phyloP scores from a whole-genome alignment of 2,113 vertebrate species.

The Arothron firmamentum region DNA sequence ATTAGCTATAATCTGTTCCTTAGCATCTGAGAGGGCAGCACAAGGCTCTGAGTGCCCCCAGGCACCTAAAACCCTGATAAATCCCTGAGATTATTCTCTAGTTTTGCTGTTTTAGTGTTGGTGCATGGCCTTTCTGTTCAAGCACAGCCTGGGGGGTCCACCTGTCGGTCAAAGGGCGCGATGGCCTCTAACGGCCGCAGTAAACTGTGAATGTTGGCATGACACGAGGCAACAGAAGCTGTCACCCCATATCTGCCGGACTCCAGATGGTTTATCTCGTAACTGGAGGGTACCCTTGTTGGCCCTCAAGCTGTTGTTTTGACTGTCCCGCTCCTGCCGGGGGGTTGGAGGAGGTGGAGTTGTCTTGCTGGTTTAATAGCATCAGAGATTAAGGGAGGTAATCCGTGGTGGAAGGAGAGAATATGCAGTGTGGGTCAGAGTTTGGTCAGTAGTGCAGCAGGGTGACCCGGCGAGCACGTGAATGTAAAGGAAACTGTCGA shows the following conservation, averaged over 20 bases:
- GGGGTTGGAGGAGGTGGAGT: conserved; percentile 24
- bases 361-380: conserved; percentile 58
- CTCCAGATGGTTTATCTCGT: conserved; percentile 16
- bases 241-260: no score
- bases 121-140: conserved; percentile 1
- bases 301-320: conserved; percentile 62
- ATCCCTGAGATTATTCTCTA: conserved; percentile 54
- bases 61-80: conserved; percentile 53
- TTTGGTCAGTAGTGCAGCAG: conserved; percentile 10
- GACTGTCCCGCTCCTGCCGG: conserved; percentile 29
- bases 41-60: conserved; percentile 40
- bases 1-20: conserved; percentile 64
- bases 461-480: conserved; percentile 19
- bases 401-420: conserved; percentile 59
- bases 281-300: conserved; percentile 12
- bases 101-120: conserved; percentile 31
- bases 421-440: conserved; percentile 55
- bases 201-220: no score
- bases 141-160: conserved; percentile 29
- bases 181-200: conserved; percentile 5
- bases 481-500: conserved; percentile 8
- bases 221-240: no score
- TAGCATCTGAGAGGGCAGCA: conserved; percentile 54
- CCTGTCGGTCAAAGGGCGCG: conserved; percentile 19
- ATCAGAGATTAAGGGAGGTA: conserved; percentile 71